These are phyloP conservation scores for Aspidapion aeneum DNA, from an alignment of 2,888 invertebrate species.

Conservation along the genomic window DNA sequence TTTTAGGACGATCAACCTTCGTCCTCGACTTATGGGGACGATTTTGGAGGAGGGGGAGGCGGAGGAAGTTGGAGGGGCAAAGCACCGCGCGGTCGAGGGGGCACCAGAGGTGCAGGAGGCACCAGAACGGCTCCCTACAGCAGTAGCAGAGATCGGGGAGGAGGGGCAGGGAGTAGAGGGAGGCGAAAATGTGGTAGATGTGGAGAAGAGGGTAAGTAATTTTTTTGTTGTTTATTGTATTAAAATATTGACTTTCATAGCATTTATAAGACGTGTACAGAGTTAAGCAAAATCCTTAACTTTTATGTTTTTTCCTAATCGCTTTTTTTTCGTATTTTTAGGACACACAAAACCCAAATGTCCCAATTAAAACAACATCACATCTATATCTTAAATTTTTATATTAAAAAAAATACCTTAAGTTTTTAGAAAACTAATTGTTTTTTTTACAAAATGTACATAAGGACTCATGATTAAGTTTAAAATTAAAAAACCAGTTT, in stretches of 20 bases:
- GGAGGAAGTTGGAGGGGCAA: slow-evolving; percentile 31
- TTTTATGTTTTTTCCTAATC: too few relatives aligned
- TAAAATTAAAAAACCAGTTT: too few relatives aligned
- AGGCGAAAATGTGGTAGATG: slow-evolving; percentile 70
- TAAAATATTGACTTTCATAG: too few relatives aligned
- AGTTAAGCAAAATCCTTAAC: background rate
- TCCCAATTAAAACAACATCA: slow-evolving; percentile 43
- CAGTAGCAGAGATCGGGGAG: slow-evolving; percentile 20
- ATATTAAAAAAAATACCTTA: background rate
- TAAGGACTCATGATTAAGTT: too few relatives aligned
- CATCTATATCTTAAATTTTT: too few relatives aligned
- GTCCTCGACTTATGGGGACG: slow-evolving; percentile 19
- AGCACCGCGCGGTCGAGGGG: slow-evolving; percentile 26
- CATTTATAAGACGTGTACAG: background rate
- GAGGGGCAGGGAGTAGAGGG: slow-evolving; percentile 30
- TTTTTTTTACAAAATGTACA: background rate
- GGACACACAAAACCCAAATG: slow-evolving; percentile 59
- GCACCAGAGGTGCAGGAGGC: slow-evolving; percentile 27
- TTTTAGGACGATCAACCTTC: background rate
- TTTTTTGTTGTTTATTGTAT: too few relatives aligned
- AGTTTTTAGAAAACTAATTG: background rate
- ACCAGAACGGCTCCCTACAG: slow-evolving; percentile 31
- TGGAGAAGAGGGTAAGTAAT: slow-evolving; percentile 60
- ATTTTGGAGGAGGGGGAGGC: slow-evolving; percentile 38
- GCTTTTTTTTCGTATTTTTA: slow-evolving; percentile 28